phyloP scores from a whole-genome alignment of 2,888 invertebrate species.

The Girardia tigrina region DNA sequence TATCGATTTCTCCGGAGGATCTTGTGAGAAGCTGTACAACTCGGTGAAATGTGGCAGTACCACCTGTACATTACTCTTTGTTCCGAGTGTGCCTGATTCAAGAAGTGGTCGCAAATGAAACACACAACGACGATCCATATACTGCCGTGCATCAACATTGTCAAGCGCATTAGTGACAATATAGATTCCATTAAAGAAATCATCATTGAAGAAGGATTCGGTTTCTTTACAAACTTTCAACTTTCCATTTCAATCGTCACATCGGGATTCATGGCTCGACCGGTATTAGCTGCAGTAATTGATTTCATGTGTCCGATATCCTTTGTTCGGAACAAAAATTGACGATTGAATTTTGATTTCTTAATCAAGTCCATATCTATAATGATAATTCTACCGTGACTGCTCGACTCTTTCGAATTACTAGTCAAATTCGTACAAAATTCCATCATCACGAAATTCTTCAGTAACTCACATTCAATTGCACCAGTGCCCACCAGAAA shows the following conservation, averaged over 20 bases:
- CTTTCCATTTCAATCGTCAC: no score
- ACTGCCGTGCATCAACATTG: slow-evolving; percentile 85
- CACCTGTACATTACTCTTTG: slow-evolving; percentile 80
- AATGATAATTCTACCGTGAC: slow-evolving; percentile 64
- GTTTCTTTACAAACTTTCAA: slow-evolving; percentile 87
- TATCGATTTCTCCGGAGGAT: no score
- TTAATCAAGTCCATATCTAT: slow-evolving; percentile 99
- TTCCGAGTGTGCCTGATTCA: slow-evolving; percentile 95
- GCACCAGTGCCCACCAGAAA: slow-evolving; percentile 54
- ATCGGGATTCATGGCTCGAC: slow-evolving; percentile 52
- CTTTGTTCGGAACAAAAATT: slow-evolving; percentile 84
- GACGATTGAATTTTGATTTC: slow-evolving; percentile 90
- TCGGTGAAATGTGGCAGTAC: slow-evolving; percentile 90
- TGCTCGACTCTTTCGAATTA: slow-evolving; percentile 38
- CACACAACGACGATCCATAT: slow-evolving; percentile 93
- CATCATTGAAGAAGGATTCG: slow-evolving; percentile 79
- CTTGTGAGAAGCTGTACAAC: slow-evolving; percentile 78
- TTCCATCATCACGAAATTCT: slow-evolving; percentile 97
- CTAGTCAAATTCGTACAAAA: slow-evolving; percentile 78
- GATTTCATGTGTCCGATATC: slow-evolving; percentile 68
- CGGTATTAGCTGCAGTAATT: slow-evolving; percentile 71
- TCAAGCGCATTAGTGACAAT: slow-evolving; percentile 94
- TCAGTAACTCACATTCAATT: slow-evolving; percentile 79
- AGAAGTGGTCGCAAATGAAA: slow-evolving; percentile 87
- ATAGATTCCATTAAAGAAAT: slow-evolving; percentile 77